Base-by-base conservation (phyloP, 2,888 invertebrate species). In the Oligia fasciuncula region DNA sequence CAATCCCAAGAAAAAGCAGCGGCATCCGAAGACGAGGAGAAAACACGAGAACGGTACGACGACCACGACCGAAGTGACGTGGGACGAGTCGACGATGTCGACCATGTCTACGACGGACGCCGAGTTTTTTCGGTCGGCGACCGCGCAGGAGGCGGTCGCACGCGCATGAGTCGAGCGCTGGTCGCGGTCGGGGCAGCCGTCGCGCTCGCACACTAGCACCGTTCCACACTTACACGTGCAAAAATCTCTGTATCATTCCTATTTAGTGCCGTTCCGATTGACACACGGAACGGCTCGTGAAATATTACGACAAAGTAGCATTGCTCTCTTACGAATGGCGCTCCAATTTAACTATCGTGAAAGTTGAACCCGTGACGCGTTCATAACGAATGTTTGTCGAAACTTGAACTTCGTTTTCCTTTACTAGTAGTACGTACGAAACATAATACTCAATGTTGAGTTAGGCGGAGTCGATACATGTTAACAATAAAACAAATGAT, bases 121-220 rank as follows among this genome's bases (percentile, higher is more conserved):
- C 84, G 97, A 97, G 97, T 97, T 97, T 96, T 97, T 97, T 95
- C 97, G 97, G 93, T 95, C 97, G 91, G 96, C 96, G 94, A 96
- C 96, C 95, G 96, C 96, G 95, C 97, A 95, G 95, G 97, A 97
- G 96, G 96, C 96, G 95, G 95, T 94, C 95, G 95, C 94, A 89
- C 97, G 95, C 94, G 95, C 95, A 95, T 97, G 94, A 95, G 95
- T 89, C 96, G 95, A 88, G 93, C 94, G 91, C 94, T 95, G 92
- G 93, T 95, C 93, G 96, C 95, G 91, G 93, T 96, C 91, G 96
- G 95, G 90, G 96, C 97, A 92, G 96, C 96, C 96, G 96, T 96
- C 92, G 96, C 96, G 94, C 95, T 96, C 92, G 94, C 95, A 93
- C 95, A 94, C 94, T 97, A 96, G 94, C 95, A 95, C 95, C 91